Conservation (phyloP, 1,140 invertebrate species). For the Drosophila nigrodunni region DNA sequence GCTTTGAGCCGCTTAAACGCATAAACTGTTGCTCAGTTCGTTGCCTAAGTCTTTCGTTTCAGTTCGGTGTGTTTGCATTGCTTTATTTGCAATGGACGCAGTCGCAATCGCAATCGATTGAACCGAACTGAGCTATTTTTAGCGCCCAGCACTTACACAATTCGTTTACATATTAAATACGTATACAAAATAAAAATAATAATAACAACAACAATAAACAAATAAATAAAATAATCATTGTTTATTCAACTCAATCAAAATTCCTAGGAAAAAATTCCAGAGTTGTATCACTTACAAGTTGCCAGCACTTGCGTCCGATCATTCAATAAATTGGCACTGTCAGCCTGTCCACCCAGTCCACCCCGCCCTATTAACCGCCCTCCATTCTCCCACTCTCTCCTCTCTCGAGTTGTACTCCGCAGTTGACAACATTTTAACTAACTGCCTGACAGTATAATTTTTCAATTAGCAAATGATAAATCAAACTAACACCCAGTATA, state of each 20-base stretch:
- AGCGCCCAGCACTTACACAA: conserved; percentile 68
- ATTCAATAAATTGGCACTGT: conserved; percentile 81
- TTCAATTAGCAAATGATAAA: conserved; percentile 84
- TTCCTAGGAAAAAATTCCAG: conserved; percentile 79
- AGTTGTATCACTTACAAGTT: conserved; percentile 73
- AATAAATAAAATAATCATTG: conserved; percentile 36
- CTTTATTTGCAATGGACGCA: conserved; percentile 59
- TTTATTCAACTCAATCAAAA: conserved; percentile 83
- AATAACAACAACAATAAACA: too few relatives aligned
- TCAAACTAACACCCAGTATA: conserved; percentile 72
- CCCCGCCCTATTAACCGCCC: neutral
- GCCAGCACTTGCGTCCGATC: conserved; percentile 57
- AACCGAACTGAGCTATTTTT: conserved; percentile 63
- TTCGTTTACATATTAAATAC: conserved; percentile 77
- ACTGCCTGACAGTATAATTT: conserved; percentile 83
- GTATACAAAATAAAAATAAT: neutral
- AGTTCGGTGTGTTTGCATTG: conserved; percentile 42
- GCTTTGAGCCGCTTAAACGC: conserved; percentile 1
- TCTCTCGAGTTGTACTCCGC: conserved; percentile 19
- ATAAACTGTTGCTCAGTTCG: conserved; percentile 45
- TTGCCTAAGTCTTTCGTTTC: conserved; percentile 68
- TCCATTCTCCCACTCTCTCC: neutral
- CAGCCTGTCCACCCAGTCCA: conserved; percentile 22
- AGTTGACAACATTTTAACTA: conserved; percentile 78
- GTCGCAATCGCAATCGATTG: conserved; percentile 23